Conservation (phyloP, 2,888 invertebrate species). For the Scrobipalpa costella region DNA sequence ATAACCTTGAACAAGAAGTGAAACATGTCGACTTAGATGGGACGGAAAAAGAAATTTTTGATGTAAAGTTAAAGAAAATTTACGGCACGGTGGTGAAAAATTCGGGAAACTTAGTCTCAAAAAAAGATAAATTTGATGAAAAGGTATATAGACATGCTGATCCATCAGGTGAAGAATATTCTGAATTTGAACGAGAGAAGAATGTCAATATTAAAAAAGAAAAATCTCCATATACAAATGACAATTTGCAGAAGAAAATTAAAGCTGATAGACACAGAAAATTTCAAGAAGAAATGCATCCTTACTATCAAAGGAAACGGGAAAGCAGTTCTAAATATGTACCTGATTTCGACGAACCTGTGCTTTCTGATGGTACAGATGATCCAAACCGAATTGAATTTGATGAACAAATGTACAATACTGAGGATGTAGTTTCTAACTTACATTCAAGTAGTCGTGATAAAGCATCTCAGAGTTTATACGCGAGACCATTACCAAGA, state of each 20-base stretch:
- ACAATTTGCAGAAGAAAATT: background rate
- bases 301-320: background rate
- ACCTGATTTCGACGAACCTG: background rate
- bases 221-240: background rate
- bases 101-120: background rate
- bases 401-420: slow-evolving; percentile 13
- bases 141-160: background rate
- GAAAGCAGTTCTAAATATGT: background rate
- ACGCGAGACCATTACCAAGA: slow-evolving; percentile 16
- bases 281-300: background rate
- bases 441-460: slow-evolving; percentile 20
- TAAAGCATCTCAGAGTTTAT: background rate
- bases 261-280: background rate
- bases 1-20: slow-evolving; percentile 60
- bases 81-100: slow-evolving; percentile 50
- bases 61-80: slow-evolving; percentile 62
- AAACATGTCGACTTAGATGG: slow-evolving; percentile 52
- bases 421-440: slow-evolving; percentile 22
- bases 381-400: slow-evolving; percentile 22
- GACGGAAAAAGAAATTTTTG: slow-evolving; percentile 55
- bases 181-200: background rate
- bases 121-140: background rate
- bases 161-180: background rate
- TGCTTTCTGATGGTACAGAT: slow-evolving; percentile 21
- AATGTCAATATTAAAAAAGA: background rate